Evolutionary conservation across 2,888 invertebrate species (phyloP).

Genomic region (Orgyia antiqua): DNA sequence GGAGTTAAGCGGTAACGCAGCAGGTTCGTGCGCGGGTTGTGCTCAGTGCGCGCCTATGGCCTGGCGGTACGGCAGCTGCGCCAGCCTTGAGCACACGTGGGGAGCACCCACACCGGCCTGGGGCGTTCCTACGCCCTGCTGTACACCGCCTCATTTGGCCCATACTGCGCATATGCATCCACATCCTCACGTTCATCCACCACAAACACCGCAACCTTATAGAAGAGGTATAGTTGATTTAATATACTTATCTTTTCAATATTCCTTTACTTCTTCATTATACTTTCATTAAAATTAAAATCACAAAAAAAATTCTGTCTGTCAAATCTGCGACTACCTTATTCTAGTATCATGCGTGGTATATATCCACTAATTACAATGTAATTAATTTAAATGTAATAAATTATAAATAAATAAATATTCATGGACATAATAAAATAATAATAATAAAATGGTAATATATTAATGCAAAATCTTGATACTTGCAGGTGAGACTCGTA

Average conservation of each 20-base stretch:
- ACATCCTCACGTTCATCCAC: conserved; percentile 39
- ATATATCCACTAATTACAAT: too few relatives aligned
- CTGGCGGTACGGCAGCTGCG: conserved; percentile 71
- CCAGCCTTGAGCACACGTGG: conserved; percentile 60
- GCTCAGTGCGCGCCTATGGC: conserved; percentile 36
- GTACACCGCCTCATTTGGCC: conserved; percentile 28
- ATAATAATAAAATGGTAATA: not conserved
- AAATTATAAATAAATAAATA: too few relatives aligned
- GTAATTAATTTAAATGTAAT: too few relatives aligned
- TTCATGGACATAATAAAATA: too few relatives aligned
- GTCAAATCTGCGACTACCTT: too few relatives aligned
- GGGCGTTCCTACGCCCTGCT: conserved; percentile 41
- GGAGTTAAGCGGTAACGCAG: conserved; percentile 45
- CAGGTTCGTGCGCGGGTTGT: conserved; percentile 32
- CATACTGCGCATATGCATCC: conserved; percentile 25
- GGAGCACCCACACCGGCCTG: conserved; percentile 27
- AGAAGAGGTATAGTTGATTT: conserved; percentile 44
- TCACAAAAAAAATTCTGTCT: too few relatives aligned
- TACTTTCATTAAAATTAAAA: too few relatives aligned
- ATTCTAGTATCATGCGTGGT: too few relatives aligned
- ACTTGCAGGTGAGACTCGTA: conserved; percentile 63
- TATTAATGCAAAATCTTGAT: not conserved
- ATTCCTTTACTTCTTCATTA: too few relatives aligned
- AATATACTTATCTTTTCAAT: too few relatives aligned
- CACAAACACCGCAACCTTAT: conserved; percentile 62